These are phyloP conservation scores for Corvus moneduloides DNA, from an alignment of 2,113 vertebrate genomes.

Conservation along the genomic window DNA sequence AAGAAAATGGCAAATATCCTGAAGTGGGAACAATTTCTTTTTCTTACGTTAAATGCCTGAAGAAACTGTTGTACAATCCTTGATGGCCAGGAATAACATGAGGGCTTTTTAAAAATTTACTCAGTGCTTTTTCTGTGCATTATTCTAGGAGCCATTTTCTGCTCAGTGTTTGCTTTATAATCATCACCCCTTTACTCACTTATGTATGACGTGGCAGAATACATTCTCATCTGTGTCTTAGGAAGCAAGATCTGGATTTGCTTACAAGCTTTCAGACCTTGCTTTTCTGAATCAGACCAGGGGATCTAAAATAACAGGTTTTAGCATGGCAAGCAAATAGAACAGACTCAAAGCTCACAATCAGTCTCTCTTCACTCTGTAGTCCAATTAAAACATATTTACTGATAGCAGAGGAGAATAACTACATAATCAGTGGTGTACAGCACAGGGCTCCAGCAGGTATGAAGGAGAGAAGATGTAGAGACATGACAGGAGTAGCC, in stretches of 20 bases:
- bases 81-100: neutral
- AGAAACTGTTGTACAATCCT: neutral
- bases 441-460: neutral
- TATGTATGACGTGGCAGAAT: neutral
- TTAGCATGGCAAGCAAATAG: neutral
- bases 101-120: neutral
- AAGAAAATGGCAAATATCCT: constrained; percentile 4
- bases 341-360: neutral
- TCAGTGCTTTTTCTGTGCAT: neutral
- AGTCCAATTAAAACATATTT: neutral
- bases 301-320: neutral
- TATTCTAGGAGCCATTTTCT: neutral
- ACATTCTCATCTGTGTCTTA: neutral
- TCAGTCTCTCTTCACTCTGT: neutral
- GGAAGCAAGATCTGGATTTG: neutral
- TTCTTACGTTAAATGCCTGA: constrained; percentile 3
- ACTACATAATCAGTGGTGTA: neutral
- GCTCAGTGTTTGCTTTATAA: neutral
- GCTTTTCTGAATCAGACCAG: neutral
- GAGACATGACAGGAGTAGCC: neutral
- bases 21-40: neutral
- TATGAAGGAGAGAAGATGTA: neutral
- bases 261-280: neutral
- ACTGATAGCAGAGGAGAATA: neutral
- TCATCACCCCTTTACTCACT: neutral